Evolutionary conservation across 1,140 invertebrate genomes (phyloP).

Genomic region (Euura lappo): DNA sequence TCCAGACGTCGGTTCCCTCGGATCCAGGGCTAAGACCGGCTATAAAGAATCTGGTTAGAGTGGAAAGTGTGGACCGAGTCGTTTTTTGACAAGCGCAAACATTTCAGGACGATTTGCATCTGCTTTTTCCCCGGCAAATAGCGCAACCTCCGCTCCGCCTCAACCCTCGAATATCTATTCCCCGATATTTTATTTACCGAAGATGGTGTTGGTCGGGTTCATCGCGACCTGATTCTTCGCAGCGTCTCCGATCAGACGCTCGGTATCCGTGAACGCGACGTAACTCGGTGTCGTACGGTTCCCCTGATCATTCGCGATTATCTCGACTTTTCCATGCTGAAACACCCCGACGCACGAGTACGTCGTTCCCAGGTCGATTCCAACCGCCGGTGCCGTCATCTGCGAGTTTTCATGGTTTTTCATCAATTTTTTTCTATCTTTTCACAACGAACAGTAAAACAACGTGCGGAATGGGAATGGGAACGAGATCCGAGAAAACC

Average conservation of each 20-base stretch:
- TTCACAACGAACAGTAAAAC: no score
- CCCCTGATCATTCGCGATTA: slow-evolving; percentile 92
- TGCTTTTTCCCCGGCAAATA: background rate
- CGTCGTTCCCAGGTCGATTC: slow-evolving; percentile 80
- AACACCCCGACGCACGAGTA: slow-evolving; percentile 83
- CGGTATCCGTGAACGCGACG: slow-evolving; percentile 89
- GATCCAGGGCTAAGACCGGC: no score
- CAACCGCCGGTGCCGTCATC: slow-evolving; percentile 66
- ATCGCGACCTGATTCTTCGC: slow-evolving; percentile 79
- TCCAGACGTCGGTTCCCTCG: background rate
- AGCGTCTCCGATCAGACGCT: slow-evolving; percentile 85
- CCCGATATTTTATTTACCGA: slow-evolving; percentile 53
- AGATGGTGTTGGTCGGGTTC: slow-evolving; percentile 80
- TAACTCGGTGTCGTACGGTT: slow-evolving; percentile 90
- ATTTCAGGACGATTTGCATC: background rate
- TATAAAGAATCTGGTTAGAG: no score
- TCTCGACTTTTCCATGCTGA: slow-evolving; percentile 86
- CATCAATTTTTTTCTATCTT: no score
- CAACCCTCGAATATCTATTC: background rate
- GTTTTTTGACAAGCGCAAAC: background rate
- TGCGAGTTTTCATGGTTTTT: no score
- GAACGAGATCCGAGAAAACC: no score
- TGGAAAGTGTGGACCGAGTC: background rate
- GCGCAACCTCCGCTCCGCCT: background rate
- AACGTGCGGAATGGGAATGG: no score